Conservation (phyloP, 2,888 invertebrate genomes). For the Temnothorax ravouxi region DNA sequence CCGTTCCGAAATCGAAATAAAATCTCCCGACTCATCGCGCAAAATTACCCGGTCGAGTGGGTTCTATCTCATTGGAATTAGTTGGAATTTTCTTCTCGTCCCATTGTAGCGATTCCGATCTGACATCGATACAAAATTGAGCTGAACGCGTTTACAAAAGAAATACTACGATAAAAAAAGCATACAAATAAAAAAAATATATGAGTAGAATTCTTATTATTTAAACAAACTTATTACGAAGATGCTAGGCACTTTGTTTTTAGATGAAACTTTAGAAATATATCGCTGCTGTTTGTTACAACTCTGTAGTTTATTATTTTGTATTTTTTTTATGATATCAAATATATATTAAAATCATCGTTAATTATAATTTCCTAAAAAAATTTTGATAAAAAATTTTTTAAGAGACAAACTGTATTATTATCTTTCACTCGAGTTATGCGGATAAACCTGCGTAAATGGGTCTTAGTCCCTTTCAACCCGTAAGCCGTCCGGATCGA, state of each 20-base stretch:
- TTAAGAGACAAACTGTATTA: background rate
- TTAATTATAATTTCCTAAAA: background rate
- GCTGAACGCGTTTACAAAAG: conserved; percentile 54
- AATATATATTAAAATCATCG: background rate
- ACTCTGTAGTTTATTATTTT: background rate
- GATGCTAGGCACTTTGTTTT: background rate
- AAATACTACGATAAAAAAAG: conserved; percentile 37
- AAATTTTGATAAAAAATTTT: background rate
- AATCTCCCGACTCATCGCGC: conserved; percentile 79
- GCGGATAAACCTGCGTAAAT: background rate
- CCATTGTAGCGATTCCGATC: conserved; percentile 75
- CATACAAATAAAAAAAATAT: conserved; percentile 5
- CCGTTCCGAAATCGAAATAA: conserved; percentile 67
- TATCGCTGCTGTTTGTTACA: background rate
- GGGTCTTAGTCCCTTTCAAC: conserved; percentile 33
- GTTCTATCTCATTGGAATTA: conserved; percentile 76
- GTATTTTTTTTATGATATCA: background rate
- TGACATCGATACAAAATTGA: conserved; percentile 79
- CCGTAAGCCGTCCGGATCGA: conserved; percentile 35
- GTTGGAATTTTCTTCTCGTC: conserved; percentile 78
- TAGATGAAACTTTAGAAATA: background rate
- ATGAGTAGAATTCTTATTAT: conserved; percentile 17
- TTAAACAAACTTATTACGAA: conserved; percentile 40
- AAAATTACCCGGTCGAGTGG: conserved; percentile 80
- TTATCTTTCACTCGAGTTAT: background rate